Evolutionary conservation across 2,113 vertebrate species (phyloP).

Genomic region (Hystrix cristata): DNA sequence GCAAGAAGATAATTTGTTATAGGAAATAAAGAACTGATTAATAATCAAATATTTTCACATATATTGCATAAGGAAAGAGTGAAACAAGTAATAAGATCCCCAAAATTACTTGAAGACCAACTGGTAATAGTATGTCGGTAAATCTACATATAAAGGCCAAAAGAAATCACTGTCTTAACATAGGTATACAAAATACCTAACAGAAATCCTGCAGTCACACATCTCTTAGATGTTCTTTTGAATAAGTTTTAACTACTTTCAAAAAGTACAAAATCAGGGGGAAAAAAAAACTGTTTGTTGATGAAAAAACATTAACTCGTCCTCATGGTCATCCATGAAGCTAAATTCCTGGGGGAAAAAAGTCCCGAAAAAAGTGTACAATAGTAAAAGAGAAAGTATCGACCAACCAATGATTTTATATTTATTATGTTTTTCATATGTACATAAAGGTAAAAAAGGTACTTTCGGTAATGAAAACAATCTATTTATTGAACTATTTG

Average conservation of each 20-base stretch:
- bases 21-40: not conserved
- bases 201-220: not conserved
- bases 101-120: not conserved
- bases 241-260: not conserved
- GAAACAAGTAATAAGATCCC: not conserved
- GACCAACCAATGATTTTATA: not conserved
- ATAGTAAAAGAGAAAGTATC: not conserved
- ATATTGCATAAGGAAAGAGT: not conserved
- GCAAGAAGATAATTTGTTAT: not conserved
- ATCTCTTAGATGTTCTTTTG: not conserved
- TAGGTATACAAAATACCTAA: conserved; percentile 14
- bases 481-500: not conserved
- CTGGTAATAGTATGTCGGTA: not conserved
- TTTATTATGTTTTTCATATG: not conserved
- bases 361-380: not conserved
- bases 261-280: not conserved
- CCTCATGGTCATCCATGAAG: not conserved
- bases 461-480: not conserved
- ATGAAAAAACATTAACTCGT: not conserved
- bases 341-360: not conserved
- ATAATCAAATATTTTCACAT: not conserved
- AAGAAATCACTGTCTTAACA: not conserved
- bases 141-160: not conserved
- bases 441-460: not conserved
- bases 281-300: not conserved